These are phyloP conservation scores for Phoebastria nigripes DNA, from an alignment of 2,797 vertebrate genomes.

Conservation along the genomic window DNA sequence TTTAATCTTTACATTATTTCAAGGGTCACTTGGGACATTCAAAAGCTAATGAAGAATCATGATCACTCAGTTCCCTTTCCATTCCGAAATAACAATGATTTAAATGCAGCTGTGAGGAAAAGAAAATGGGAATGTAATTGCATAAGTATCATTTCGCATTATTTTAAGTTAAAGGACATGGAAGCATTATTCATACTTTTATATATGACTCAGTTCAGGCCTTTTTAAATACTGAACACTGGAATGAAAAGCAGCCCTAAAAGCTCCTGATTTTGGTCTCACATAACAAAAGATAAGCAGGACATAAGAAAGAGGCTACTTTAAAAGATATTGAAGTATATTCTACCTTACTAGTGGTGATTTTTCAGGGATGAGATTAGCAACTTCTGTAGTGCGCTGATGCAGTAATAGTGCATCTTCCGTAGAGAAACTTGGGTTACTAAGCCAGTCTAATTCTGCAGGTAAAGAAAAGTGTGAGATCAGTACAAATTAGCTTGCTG, in stretches of 20 bases:
- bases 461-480: constrained; percentile 28
- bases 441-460: constrained; percentile 87
- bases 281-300: neutral
- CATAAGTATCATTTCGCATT: neutral
- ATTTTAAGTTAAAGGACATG: neutral
- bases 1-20: constrained; percentile 24
- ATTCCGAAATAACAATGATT: neutral
- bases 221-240: neutral
- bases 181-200: neutral
- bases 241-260: neutral
- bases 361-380: constrained; percentile 4
- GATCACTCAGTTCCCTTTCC: neutral
- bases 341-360: constrained; percentile 74
- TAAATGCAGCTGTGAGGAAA: neutral
- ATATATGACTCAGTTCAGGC: neutral
- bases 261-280: neutral
- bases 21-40: constrained; percentile 38
- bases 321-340: neutral
- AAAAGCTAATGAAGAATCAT: constrained; percentile 27
- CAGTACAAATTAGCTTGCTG: neutral
- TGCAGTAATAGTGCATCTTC: constrained; percentile 79
- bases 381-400: constrained; percentile 63
- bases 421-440: constrained; percentile 86
- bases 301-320: neutral
- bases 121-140: constrained; percentile 13